Conservation (phyloP, 2,888 invertebrate genomes). For the Ischnura elegans region DNA sequence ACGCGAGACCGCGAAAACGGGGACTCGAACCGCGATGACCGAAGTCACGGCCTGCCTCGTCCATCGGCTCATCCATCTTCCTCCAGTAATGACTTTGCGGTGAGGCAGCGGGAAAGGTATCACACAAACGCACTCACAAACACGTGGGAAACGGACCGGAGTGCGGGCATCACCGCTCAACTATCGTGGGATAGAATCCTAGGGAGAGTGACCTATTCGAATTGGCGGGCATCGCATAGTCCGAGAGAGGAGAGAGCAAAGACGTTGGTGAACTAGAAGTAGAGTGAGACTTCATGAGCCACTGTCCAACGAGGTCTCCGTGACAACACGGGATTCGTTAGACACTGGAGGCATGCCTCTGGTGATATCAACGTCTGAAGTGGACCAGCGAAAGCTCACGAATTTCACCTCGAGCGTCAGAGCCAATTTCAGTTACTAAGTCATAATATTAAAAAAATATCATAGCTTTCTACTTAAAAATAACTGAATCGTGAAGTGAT, state of each 20-base stretch:
- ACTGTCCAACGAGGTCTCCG: background rate
- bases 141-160: constrained; percentile 56
- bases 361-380: constrained; percentile 3
- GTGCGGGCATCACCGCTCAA: constrained; percentile 32
- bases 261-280: background rate
- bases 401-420: no score
- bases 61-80: constrained; percentile 55
- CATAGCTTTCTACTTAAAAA: no score
- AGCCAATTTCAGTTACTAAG: no score
- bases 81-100: constrained; percentile 58
- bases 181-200: constrained; percentile 49
- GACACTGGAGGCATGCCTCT: no score
- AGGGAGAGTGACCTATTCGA: background rate
- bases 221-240: background rate
- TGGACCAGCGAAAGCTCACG: background rate
- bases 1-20: constrained; percentile 53
- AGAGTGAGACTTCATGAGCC: background rate
- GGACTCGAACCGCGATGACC: constrained; percentile 59
- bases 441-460: no score
- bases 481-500: no score
- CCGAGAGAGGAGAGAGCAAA: background rate
- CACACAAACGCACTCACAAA: constrained; percentile 33
- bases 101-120: constrained; percentile 59
- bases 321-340: no score
- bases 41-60: constrained; percentile 41